Percentiles rank a stretch among this genome's conserved stretches.
Evolutionary conservation across 2,888 invertebrate genomes (phyloP).

Genomic region (Clepsis dumicolana): DNA sequence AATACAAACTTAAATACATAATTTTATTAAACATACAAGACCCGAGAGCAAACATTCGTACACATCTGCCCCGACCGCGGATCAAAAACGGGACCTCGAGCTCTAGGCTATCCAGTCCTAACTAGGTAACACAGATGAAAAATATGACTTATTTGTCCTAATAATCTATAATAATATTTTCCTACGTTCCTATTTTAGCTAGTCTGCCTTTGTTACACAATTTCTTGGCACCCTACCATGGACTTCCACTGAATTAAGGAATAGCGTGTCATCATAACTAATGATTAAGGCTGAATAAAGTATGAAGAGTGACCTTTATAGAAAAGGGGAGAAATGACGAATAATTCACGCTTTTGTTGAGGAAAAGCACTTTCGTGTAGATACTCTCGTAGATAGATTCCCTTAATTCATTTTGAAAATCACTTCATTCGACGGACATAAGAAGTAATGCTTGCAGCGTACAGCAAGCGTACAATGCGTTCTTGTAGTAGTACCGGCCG

Average conservation of each 20-base stretch:
- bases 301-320: not conserved
- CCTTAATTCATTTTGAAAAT: too few species aligned
- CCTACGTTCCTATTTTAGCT: not conserved
- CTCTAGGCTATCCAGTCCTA: too few species aligned
- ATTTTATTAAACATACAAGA: too few species aligned
- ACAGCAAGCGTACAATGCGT: too few species aligned
- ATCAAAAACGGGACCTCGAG: too few species aligned
- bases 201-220: not conserved
- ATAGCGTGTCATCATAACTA: not conserved
- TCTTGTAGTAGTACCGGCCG: too few species aligned
- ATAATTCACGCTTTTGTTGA: not conserved
- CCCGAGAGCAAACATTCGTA: too few species aligned
- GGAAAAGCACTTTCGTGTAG: not conserved
- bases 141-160: not conserved
- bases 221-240: constrained; percentile 1
- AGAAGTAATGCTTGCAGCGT: too few species aligned
- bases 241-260: not conserved
- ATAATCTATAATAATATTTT: not conserved
- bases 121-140: not conserved
- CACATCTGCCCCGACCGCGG: too few species aligned
- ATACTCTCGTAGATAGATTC: too few species aligned
- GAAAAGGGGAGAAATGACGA: not conserved
- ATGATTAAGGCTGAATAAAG: constrained; percentile 2
- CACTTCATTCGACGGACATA: too few species aligned
- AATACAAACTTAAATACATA: too few species aligned